A percentile compares a stretch with the other conserved stretches of the same genome.
Evolutionary conservation across 2,113 vertebrate genomes (phyloP).

Genomic region (Abramis brama): DNA sequence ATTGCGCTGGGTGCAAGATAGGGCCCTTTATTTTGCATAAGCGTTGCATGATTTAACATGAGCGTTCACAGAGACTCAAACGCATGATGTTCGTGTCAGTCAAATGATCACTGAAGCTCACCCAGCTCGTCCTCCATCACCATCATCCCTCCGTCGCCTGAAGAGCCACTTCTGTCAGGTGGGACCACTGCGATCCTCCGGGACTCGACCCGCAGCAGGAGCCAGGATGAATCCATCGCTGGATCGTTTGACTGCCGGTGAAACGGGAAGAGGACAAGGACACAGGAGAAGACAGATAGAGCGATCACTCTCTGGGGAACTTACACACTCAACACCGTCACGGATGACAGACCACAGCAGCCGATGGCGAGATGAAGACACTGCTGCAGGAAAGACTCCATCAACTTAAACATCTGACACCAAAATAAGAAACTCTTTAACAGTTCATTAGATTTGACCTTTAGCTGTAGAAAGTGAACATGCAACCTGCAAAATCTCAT

Average conservation of each 20-base stretch:
- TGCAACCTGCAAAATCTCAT: not conserved
- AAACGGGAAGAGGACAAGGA: not conserved
- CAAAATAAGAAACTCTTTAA: not conserved
- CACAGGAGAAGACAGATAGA: not conserved
- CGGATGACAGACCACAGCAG: not conserved
- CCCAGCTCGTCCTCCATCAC: too few relatives aligned
- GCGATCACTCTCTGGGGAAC: not conserved
- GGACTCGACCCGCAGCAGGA: not conserved
- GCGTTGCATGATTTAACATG: too few relatives aligned
- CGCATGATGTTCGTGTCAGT: too few relatives aligned
- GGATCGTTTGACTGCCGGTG: constrained; percentile 4
- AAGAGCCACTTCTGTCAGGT: too few relatives aligned
- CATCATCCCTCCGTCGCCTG: too few relatives aligned
- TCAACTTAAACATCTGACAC: not conserved
- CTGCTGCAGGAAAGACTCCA: not conserved
- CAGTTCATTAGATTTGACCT: not conserved
- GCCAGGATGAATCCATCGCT: not conserved
- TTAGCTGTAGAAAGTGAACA: not conserved
- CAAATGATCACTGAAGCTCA: too few relatives aligned
- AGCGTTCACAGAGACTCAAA: too few relatives aligned
- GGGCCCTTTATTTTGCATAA: too few relatives aligned
- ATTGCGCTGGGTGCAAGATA: too few relatives aligned
- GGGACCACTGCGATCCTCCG: not conserved
- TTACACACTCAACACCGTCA: not conserved
- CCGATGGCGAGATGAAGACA: not conserved